A percentile compares a stretch with the other conserved stretches of the same genome.
These are phyloP conservation scores for Elaphurus davidianus DNA, from an alignment of 2,113 vertebrate genomes.

Conservation along the genomic window DNA sequence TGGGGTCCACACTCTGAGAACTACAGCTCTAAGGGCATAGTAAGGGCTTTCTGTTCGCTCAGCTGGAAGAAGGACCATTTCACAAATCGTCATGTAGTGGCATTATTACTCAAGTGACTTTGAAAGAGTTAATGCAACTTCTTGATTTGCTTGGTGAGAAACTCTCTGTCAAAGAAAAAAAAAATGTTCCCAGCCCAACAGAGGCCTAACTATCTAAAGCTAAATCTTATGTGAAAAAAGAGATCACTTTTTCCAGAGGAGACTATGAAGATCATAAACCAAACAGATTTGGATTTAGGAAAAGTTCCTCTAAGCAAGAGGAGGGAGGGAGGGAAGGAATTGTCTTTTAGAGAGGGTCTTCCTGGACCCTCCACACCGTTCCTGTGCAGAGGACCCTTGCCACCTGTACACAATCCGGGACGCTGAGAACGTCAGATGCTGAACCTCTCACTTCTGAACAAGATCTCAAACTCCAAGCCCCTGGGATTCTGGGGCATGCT, in stretches of 20 bases:
- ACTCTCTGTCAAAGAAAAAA: neutral
- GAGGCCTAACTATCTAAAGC: neutral
- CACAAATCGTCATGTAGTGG: neutral
- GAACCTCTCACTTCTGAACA: neutral
- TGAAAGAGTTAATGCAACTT: neutral
- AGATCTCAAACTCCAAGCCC: neutral
- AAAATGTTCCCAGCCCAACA: neutral
- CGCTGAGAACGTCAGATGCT: neutral
- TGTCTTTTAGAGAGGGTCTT: neutral
- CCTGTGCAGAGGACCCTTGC: neutral
- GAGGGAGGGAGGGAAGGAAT: neutral
- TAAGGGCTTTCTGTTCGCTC: neutral
- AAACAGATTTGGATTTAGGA: neutral
- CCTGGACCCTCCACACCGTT: neutral
- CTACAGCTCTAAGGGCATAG: neutral
- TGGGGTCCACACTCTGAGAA: neutral
- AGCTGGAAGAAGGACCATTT: neutral
- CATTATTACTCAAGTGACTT: neutral
- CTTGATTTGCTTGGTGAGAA: conserved; percentile 3
- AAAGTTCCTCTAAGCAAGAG: neutral
- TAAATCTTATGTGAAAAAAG: neutral
- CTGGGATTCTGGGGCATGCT: neutral
- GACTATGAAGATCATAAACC: neutral
- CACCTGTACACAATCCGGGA: no score
- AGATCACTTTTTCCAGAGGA: neutral